Percentiles rank a stretch among this genome's conserved stretches.
phyloP scores from a whole-genome alignment of 2,888 invertebrate species.

The Lithophane ornitopus region DNA sequence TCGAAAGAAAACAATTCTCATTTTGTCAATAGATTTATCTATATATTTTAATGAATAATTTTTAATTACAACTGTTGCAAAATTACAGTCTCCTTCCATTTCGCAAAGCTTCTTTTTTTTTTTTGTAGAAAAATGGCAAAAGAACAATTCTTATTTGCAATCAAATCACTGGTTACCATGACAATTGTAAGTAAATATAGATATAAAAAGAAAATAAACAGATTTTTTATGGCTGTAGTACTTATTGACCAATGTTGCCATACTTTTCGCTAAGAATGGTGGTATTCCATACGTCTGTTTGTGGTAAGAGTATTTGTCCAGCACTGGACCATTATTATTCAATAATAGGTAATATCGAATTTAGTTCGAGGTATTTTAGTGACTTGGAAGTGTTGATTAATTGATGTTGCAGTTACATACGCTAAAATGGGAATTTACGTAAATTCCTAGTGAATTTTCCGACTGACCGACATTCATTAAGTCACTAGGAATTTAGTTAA shows the following conservation, averaged over 20 bases:
- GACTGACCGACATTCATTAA: background rate
- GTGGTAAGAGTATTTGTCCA: background rate
- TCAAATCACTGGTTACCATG: conserved; percentile 76
- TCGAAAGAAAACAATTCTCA: conserved; percentile 77
- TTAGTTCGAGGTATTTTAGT: background rate
- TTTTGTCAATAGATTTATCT: conserved; percentile 90
- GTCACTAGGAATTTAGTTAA: background rate
- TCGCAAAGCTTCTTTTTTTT: conserved; percentile 75
- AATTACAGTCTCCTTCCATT: conserved; percentile 84
- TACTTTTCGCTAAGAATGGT: background rate
- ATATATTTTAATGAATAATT: conserved; percentile 91
- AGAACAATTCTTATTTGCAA: conserved; percentile 82
- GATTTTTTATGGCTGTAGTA: conserved; percentile 44
- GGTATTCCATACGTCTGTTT: background rate
- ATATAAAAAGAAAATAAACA: conserved; percentile 45
- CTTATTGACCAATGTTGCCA: conserved; percentile 29
- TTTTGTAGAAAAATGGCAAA: conserved; percentile 84
- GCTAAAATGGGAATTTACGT: background rate
- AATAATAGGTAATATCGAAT: background rate
- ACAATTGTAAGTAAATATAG: conserved; percentile 51
- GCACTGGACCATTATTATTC: background rate
- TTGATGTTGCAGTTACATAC: conserved; percentile 3
- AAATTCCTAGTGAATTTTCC: conserved; percentile 1
- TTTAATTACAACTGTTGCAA: conserved; percentile 88
- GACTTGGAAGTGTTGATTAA: background rate